Base-by-base conservation (phyloP, 2,113 vertebrate genomes). In the Erythrolamprus reginae region DNA sequence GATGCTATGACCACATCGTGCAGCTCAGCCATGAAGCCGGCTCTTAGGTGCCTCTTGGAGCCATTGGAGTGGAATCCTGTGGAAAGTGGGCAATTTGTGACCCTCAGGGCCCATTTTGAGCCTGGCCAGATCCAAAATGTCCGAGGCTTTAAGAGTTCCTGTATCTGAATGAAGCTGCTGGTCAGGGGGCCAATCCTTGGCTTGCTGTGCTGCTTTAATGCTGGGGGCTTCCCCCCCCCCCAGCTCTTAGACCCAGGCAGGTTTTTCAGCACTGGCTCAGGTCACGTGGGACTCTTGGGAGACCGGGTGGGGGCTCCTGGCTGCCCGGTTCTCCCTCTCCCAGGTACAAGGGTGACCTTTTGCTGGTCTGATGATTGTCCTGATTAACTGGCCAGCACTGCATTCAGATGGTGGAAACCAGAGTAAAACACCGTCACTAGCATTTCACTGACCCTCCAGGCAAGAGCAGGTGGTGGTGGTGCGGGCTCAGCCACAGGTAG, bases 391-490 rank as follows among this genome's bases (percentile, higher is more conserved):
- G 94, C 65, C 90, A 77, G 33, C 33, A 83, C 87, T 93, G 88
- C 92, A 89, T 92, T 93, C 94, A 94, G 90, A 88, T 93, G 38
- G 15, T 56, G 92, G 86, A 82, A 94, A 12, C 23, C 45, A 48
- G 93, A 93, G 93, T 93, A 95, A 95, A 96, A 93, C 93, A 93
- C 95, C 94, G 94, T 95, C 94, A 93, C 95, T 93, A 94, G 94
- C 94, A 92, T 94, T 94, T 90, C 92, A 93, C 84, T 88, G 90
- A 91, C 93, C 92, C 93, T 94, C 95, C 94, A 92, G 89, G 93
- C 91, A 92, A 92, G 92, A 88, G 5, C 28, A n/a, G n/a, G n/a
- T n/a, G n/a, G n/a, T n/a, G n/a, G n/a, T n/a, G n/a, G n/a, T n/a
- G n/a, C n/a, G n/a, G 33, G 19, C 33, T 77, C 17, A 6, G 70